phyloP scores from a whole-genome alignment of 2,888 invertebrate genomes.

The Tridacna crocea region DNA sequence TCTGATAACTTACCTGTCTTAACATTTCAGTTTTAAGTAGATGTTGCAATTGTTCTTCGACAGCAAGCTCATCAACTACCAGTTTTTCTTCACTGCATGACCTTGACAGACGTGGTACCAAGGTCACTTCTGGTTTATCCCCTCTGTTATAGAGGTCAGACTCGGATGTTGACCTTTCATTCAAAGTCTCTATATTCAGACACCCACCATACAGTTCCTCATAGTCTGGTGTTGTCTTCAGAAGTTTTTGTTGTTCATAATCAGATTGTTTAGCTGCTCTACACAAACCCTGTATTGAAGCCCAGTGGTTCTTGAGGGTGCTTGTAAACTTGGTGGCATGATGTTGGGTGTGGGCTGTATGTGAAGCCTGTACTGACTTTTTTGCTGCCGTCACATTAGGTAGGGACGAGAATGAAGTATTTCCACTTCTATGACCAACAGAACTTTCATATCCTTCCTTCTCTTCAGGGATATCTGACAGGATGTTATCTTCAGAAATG shows the following conservation, averaged over 20 bases:
- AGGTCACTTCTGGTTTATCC: slow-evolving; percentile 49
- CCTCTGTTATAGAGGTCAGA: slow-evolving; percentile 57
- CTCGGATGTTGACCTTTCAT: slow-evolving; percentile 66
- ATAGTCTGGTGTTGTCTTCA: slow-evolving; percentile 42
- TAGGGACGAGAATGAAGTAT: slow-evolving; percentile 50
- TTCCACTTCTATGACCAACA: slow-evolving; percentile 53
- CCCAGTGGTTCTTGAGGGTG: slow-evolving; percentile 57
- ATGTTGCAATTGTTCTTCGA: slow-evolving; percentile 61
- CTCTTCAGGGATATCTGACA: slow-evolving; percentile 78
- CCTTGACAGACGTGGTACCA: slow-evolving; percentile 55
- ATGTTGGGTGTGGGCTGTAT: slow-evolving; percentile 30
- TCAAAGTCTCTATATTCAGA: slow-evolving; percentile 59
- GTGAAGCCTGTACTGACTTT: slow-evolving; percentile 17
- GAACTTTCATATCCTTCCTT: slow-evolving; percentile 70
- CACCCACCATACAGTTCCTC: slow-evolving; percentile 59
- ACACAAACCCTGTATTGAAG: slow-evolving; percentile 60
- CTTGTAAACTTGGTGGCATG: slow-evolving; percentile 38
- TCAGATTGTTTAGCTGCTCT: slow-evolving; percentile 52
- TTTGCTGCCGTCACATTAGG: slow-evolving; percentile 34
- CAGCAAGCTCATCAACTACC: slow-evolving; percentile 59
- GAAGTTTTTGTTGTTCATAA: slow-evolving; percentile 49
- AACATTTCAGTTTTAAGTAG: slow-evolving; percentile 62
- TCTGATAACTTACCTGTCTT: slow-evolving; percentile 61
- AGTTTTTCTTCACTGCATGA: slow-evolving; percentile 47
- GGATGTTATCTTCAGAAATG: slow-evolving; percentile 74